These are phyloP conservation scores for Ibidorhyncha struthersii DNA, from an alignment of 2,113 vertebrate species.

Conservation along the genomic window DNA sequence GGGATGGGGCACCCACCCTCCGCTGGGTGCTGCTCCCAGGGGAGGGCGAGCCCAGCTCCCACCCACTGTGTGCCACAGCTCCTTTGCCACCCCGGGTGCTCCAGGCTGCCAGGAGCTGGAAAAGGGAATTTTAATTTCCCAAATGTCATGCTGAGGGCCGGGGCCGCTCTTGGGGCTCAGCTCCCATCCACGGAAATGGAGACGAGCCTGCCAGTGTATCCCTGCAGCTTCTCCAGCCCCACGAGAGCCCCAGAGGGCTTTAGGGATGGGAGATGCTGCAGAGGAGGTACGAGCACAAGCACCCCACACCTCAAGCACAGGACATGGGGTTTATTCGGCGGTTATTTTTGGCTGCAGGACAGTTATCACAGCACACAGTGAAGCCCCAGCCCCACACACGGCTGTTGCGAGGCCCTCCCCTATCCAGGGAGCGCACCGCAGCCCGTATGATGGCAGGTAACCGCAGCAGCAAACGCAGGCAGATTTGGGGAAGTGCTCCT, in stretches of 20 bases:
- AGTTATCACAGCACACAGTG: not conserved
- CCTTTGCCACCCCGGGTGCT: not conserved
- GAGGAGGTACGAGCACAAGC: fast-evolving
- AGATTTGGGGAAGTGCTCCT: not conserved
- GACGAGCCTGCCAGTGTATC: fast-evolving
- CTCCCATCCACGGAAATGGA: fast-evolving
- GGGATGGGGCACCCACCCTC: too few relatives aligned
- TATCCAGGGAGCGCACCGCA: too few relatives aligned
- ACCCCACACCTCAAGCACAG: not conserved
- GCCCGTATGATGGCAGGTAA: not conserved
- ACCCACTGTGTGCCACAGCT: fast-evolving
- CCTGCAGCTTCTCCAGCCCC: not conserved
- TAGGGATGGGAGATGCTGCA: not conserved
- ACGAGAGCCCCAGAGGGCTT: not conserved
- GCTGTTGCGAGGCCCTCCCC: not conserved
- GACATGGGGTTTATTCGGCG: fast-evolving
- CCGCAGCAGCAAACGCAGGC: fast-evolving
- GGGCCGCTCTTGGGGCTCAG: not conserved
- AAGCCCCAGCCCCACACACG: not conserved
- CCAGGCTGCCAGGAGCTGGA: not conserved
- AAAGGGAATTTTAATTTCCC: not conserved
- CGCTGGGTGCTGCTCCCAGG: not conserved
- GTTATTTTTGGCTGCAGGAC: not conserved
- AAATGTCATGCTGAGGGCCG: fast-evolving
- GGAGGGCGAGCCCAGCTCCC: not conserved